Percentiles rank a stretch among this genome's conserved stretches.
Conservation (phyloP, 2,888 invertebrate species). For the Villa cingulata region DNA sequence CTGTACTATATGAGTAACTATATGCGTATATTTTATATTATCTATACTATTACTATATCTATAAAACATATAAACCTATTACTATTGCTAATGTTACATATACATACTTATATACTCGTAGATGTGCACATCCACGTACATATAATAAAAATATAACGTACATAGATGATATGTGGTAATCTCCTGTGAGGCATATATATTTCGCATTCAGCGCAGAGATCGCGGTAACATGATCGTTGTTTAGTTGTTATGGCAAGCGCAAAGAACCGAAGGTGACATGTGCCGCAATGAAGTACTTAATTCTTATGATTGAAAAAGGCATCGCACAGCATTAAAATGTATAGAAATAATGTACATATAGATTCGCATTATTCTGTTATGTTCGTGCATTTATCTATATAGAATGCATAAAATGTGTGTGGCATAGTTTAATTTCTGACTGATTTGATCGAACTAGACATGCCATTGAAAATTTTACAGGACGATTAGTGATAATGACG, state of each 20-base stretch:
- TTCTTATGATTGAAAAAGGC: neutral
- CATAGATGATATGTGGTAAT: constrained; percentile 8
- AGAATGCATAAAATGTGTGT: constrained; percentile 4
- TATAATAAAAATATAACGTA: too few relatives aligned
- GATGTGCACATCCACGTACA: too few relatives aligned
- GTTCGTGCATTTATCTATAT: too few relatives aligned
- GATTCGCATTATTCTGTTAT: too few relatives aligned
- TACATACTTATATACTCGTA: too few relatives aligned
- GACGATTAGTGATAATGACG: constrained; percentile 1
- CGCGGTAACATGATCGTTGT: constrained; percentile 18
- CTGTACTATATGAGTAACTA: too few relatives aligned
- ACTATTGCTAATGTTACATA: too few relatives aligned
- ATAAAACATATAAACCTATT: too few relatives aligned
- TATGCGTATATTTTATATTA: too few relatives aligned
- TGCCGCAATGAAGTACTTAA: constrained; percentile 11
- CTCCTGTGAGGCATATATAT: constrained; percentile 7
- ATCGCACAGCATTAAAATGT: too few relatives aligned
- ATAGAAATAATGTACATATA: too few relatives aligned
- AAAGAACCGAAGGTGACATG: constrained; percentile 18
- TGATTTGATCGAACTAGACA: constrained; percentile 2
- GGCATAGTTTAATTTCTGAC: constrained; percentile 9
- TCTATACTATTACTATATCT: too few relatives aligned
- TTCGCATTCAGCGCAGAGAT: constrained; percentile 9
- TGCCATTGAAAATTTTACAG: constrained; percentile 4
- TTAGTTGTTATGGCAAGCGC: constrained; percentile 16